phyloP scores from a whole-genome alignment of 2,797 vertebrate genomes.

The Craterocephalus amniculus region DNA sequence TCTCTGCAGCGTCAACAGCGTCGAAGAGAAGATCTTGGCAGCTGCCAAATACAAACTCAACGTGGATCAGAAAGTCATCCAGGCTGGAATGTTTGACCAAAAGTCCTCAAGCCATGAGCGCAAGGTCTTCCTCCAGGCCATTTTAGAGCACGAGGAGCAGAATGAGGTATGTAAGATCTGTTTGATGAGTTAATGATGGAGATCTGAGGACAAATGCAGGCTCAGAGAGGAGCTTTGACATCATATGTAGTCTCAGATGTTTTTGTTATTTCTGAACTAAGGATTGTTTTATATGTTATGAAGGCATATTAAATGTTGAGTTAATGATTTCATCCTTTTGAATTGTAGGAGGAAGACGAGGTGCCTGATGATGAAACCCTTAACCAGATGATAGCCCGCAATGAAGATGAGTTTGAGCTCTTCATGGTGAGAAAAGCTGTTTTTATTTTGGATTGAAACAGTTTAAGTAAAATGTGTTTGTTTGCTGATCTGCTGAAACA shows the following conservation, averaged over 20 bases:
- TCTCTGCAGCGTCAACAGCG: constrained; percentile 95
- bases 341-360: constrained; percentile 94
- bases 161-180: constrained; percentile 86
- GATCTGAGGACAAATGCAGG: constrained; percentile 21
- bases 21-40: constrained; percentile 97
- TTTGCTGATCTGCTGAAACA: neutral
- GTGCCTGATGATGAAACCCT: constrained; percentile 98
- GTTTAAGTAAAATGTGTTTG: neutral
- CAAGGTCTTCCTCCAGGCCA: constrained; percentile 93
- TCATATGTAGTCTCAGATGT: neutral
- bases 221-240: neutral
- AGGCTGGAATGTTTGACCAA: constrained; percentile 98
- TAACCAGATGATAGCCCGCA: constrained; percentile 98
- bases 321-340: neutral
- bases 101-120: constrained; percentile 97
- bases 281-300: neutral
- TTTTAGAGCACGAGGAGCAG: constrained; percentile 95
- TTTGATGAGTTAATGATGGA: too few relatives aligned
- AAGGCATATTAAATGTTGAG: neutral
- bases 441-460: neutral
- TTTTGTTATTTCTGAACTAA: too few relatives aligned
- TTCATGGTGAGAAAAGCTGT: constrained; percentile 89
- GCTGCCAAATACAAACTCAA: constrained; percentile 98
- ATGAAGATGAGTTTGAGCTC: constrained; percentile 96
- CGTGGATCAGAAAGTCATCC: constrained; percentile 98